Base-by-base conservation (phyloP, 2,113 vertebrate species). In the Brachyhypopomus gauderio region DNA sequence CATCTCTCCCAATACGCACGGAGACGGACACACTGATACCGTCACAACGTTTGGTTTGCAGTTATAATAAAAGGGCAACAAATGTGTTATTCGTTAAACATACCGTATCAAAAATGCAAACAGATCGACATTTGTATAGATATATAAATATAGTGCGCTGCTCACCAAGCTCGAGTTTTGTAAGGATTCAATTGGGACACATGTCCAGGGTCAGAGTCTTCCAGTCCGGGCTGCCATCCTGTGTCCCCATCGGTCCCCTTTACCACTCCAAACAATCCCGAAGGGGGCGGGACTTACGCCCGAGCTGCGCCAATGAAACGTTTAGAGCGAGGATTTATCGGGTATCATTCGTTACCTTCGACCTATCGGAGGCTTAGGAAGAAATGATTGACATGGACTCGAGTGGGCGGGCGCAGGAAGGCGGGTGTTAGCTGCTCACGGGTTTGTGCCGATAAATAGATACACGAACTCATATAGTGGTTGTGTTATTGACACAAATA, bases 221-320 rank as follows among this genome's bases (percentile, higher is more conserved):
- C 66, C 34, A 41, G 83, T 87, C 89, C 90, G 89, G 88, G 78
- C 90, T 89, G 89, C 91, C 90, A 91, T 93, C 92, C 92, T 83
- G 88, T 85, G 84, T 89, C 86, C 90, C 85, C 85, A 87, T 84
- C 83, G 70, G 88, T 90, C 88, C 62, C 64, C 62, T 52, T 85
- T 81, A 75, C 81, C 87, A 83, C 84, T 85, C 84, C 75, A 34
- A 86, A 86, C 79, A 86, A 87, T 83, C 88, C 85, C 80, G 71
- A 62, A 79, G 74, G 80, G 85, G 85, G 71, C 19, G 25, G 38
- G 85, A 19, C 80, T 80, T 85, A 72, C 79, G 69, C 30, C 12
- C 48, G 20, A 45, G 0, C 41, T 23, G 72, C 6, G 73, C 92
- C 89, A 92, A 93, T 93, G 85, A 86, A 0, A 72, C 58, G 0